Evolutionary conservation across 2,888 invertebrate species (phyloP), one percentile per base, ranked within the genome.

Genomic region (Zygothrica quintamaculata): DNA sequence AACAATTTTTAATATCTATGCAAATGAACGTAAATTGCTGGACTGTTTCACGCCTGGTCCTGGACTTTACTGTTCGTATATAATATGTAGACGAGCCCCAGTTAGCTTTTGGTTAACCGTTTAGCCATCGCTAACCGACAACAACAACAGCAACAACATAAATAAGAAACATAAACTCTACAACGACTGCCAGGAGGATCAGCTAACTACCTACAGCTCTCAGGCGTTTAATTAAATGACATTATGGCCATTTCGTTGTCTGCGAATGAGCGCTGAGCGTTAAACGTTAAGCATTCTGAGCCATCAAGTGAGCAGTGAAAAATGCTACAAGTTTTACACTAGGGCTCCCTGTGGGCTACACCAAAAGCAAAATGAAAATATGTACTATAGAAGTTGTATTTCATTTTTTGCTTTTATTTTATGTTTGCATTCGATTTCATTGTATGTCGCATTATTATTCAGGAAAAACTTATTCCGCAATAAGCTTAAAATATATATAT

Each of bases 1-100:
- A 87, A 87, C 87, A 88, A 88, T 87, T 88, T 87, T 87, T 87
- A 87, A 88, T 87, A 87, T 88, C 88, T 88, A 87, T 88, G 87
- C 87, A 87, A 87, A 87, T 87, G 84, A 87, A 78, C 78, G 80
- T 82, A 87, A 87, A 88, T 88, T 84, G 84, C 74, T 75, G 65
- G 82, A 66, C 82, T 65, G 67, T 44, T 76, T 77, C 57, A 58
- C 74, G 57, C 64, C 62, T 58, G 31, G 52, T 33, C 48, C 34
- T 37, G 36, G 33, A 40, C 25, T 33, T 26, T 6, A 18, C 42
- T 53, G 34, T 47, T 66, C 50, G n/a, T n/a, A 52, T 74, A 77
- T 65, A 65, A 61, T 77, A 71, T 71, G 61, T 13, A 37, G 34
- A 34, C 13, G n/a, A 12, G 8, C 40, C 29, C 57, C 39, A 47